Evolutionary conservation across 2,797 vertebrate species (phyloP), one percentile per base, ranked within the genome.

Genomic region (Steatocranus sp.): DNA sequence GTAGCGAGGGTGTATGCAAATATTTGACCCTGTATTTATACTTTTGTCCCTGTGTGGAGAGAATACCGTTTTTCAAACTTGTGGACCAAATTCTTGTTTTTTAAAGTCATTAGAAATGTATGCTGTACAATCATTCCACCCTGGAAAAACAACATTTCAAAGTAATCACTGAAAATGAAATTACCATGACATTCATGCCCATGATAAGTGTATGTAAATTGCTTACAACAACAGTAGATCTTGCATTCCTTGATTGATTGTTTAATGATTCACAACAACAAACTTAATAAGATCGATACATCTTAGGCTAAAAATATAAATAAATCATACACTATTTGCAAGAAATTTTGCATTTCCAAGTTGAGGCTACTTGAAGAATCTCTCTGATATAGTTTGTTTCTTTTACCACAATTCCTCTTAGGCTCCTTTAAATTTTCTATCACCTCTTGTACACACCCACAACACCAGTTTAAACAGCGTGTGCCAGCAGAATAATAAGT

Each of bases 401-500:
- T 27, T 70, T 70, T 46, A 70, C 66, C 41, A 70, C 27, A 70
- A 3, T 70, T 46, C 23, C 15, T 30, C 41, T 70, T 15, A 46
- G 15, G 82, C 79, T 80, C 30, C 23, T 73, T 78, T 63, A 46
- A 74, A 58, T 76, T 85, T 70, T 75, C 82, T 32, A 38, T 83
- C 76, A 83, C 80, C 75, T 89, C 58, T 61, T 78, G 36, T 68
- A 61, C 5, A 82, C 81, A 83, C 53, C 27, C 70, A 77, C 27
- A 75, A 70, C 61, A 76, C 23, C 30, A 54, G 5, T 84, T 86
- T 84, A 51, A 86, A 53, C 75, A 79, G 76, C 70, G 78, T 75
- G 78, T 85, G 83, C 78, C 78, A 84, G 61, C 61, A 75, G 78
- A 78, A 76, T 80, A 85, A 90, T 93, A 90, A 89, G 89, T 93